Evolutionary conservation across 2,797 vertebrate genomes (phyloP).

Genomic region (Oreochromis grahami): DNA sequence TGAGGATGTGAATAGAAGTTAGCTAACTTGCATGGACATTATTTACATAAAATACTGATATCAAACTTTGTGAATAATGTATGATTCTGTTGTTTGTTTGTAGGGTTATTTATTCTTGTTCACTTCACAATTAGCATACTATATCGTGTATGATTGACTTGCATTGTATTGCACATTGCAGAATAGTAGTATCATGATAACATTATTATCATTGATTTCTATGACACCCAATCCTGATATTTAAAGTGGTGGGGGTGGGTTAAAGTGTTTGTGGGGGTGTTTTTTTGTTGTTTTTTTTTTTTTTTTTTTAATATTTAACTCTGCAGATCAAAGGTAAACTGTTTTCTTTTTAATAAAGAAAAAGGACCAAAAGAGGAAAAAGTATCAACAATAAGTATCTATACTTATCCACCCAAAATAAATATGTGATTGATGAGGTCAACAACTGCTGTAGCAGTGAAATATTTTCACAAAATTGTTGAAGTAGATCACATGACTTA

Average conservation of each 20-base stretch:
- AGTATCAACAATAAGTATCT: neutral
- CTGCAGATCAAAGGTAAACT: neutral
- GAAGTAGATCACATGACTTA: neutral
- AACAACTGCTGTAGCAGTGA: neutral
- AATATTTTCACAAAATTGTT: rapidly evolving
- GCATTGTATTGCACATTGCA: neutral
- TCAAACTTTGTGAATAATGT: neutral
- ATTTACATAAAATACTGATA: neutral
- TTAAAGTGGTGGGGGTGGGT: neutral
- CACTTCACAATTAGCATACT: neutral
- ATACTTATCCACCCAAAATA: neutral
- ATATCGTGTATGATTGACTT: rapidly evolving
- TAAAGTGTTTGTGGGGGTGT: neutral
- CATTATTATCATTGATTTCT: neutral
- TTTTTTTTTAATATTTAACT: neutral
- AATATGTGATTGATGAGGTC: neutral
- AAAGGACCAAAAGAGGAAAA: neutral
- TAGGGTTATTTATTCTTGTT: neutral
- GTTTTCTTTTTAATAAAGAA: no score
- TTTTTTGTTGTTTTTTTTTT: neutral
- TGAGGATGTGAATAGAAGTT: neutral
- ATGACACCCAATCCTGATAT: neutral
- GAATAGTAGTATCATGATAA: rapidly evolving
- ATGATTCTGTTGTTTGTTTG: neutral
- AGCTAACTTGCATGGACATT: neutral